Evolutionary conservation across 2,888 invertebrate species (phyloP), one percentile per base, ranked within the genome.

Genomic region (Vannuccia rotundouncinata): DNA sequence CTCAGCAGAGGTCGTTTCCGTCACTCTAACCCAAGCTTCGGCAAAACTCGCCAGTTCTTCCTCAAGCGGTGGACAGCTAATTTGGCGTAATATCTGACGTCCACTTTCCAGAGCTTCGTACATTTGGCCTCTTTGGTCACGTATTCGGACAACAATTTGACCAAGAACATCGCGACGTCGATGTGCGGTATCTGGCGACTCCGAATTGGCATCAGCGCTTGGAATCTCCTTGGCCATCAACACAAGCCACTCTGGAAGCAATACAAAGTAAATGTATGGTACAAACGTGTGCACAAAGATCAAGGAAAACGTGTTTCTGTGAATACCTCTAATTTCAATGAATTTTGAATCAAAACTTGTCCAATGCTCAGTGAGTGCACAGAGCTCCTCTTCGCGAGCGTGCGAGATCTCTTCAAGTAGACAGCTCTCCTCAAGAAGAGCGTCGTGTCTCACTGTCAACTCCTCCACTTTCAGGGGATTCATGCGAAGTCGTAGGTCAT

Each of bases 171-270:
- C 75, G 5, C 29, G 29, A 5, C 31, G 29, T 31, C 31, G 29
- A 13, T 5, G 29, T 10, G 5, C 2, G 2, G 29, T 22, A 2
- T 75, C 75, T 10, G 29, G 2, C 2, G 29, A 5, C 2, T 75
- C 75, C 17, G 5, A 13, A 5, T 2, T 28, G 75, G 27, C 17
- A 5, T 29, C 29, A 13, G 13, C 28, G 29, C 31, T 2, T 10
- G 75, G 75, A 28, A 75, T 75, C 25, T 75, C 30, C 30, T 75
- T 75, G 29, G 75, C 29, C n/a, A 75, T 29, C 25, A n/a, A 31
- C 17, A 31, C 31, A 5, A 75, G 75, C 75, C 75, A 75, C 75
- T 75, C 75, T 31, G 66, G 25, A 66, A 66, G 25, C 10, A 66
- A 66, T 5, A 66, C 2, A 66, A 66, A 5, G 66, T 13, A 22